Evolutionary conservation across 1,140 invertebrate genomes (phyloP), one percentile per base, ranked within the genome.

Genomic region (Matsumurasca onukii): DNA sequence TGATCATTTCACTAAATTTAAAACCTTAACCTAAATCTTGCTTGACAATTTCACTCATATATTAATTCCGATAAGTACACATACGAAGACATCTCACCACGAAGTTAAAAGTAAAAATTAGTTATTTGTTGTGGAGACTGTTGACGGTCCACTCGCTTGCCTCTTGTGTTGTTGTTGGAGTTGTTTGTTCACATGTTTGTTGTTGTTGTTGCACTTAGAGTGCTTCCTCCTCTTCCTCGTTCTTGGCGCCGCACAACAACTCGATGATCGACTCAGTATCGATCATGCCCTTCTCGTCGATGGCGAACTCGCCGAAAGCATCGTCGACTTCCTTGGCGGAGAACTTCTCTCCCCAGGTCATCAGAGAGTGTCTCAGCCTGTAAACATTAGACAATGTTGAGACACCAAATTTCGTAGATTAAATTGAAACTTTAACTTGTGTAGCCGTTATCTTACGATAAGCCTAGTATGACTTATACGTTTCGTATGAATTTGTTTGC

Each of bases 321-420:
- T 97, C 94, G 80, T 96, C 92, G 75, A 95, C 90, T 82, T 99
- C 96, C 77, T 94, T 90, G 76, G 88, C 84, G 75, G 88, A 87
- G 86, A 98, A 98, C 84, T 97, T 98, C 79, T 99, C 96, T 75
- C 97, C 96, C 88, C 92, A 98, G 81, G 94, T 96, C 87, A 92
- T 90, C 76, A 99, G 86, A 72, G 94, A 90, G 80, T 96, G 92
- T 82, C 94, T 93, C 81, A 99, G 86, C 80, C 94, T 93, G 75
- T 17, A 82, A 79, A 74, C 62, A 73, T 15, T 30, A 5, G 34
- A 34, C 62, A 48, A 69, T 27, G 68, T 55, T 55, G 9, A 55
- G 17, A 20, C 9, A 20, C 9, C 24, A 55, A 55, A 9, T 55
- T n/a, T 15, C 24, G 15, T 17, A 62, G 59, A 9, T 15, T 34